Base-by-base conservation (phyloP, 2,888 invertebrate genomes). In the Pilophorus perplexus region DNA sequence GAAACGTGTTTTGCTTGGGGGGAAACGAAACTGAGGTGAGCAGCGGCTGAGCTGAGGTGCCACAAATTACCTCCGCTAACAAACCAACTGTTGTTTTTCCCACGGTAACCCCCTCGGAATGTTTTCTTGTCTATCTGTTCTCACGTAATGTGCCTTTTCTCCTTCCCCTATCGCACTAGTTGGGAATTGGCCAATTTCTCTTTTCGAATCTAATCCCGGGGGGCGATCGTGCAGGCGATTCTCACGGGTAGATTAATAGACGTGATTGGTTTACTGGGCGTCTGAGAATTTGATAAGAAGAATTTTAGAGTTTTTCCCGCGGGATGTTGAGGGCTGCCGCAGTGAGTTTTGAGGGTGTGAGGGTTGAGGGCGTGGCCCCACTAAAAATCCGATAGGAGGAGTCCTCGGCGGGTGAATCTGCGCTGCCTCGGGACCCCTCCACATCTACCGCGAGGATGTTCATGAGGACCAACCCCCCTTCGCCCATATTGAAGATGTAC, bases 351-450 rank as follows among this genome's bases (percentile, higher is more conserved):
- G 52, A 27, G 27, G n/a, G 52, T 23, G 12, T 16, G 46, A 14
- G 55, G 37, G 28, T 22, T 42, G 60, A 27, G 44, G 60, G 60
- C 60, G 60, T 60, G 60, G 60, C 42, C 44, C 57, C 60, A 23
- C 27, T 27, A 60, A 60, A 60, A 60, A 60, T 60, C 60, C 60
- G 33, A 42, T 60, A 60, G 60, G 60, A 46, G 46, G 55, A 55
- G 55, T 38, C 37, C 55, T 2, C n/a, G n/a, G n/a, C n/a, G 55
- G 55, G 38, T 55, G 33, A 14, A 37, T 37, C 55, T 37, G 37
- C 38, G 37, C 55, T 33, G 55, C 55, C 55, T 55, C 55, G 23
- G 55, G 55, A 55, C 55, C 22, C 18, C 33, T 38, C 18, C 55
- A 16, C 20, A n/a, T 22, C 18, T 38, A 18, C 55, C 38, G 2